Percentiles rank a stretch among this genome's conserved stretches.
Conservation (phyloP, 2,113 vertebrate genomes). For the Panurus biarmicus region DNA sequence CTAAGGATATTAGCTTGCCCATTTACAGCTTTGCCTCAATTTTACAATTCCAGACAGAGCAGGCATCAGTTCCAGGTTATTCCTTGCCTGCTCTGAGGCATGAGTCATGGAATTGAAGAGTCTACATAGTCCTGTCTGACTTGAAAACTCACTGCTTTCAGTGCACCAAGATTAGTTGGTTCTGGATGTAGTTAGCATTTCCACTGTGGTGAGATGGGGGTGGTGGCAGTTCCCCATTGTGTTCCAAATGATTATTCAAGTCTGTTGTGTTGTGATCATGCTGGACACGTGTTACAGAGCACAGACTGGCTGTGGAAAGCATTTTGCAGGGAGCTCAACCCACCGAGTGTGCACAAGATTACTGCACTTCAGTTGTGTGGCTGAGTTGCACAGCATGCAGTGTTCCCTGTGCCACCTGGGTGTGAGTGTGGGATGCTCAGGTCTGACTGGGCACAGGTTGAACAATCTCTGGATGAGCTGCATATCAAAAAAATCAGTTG, state of each 20-base stretch:
- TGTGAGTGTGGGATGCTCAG: not conserved
- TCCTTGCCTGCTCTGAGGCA: not conserved
- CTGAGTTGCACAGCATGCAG: not conserved
- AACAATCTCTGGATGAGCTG: not conserved
- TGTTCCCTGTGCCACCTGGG: not conserved
- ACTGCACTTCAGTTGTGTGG: not conserved
- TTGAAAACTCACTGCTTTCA: not conserved
- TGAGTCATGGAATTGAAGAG: not conserved
- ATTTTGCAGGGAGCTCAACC: not conserved
- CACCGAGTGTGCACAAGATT: not conserved
- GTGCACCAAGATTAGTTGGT: not conserved
- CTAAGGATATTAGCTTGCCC: not conserved
- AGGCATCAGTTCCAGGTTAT: not conserved
- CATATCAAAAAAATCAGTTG: not conserved
- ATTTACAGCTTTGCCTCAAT: not conserved
- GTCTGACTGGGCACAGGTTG: not conserved
- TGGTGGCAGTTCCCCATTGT: not conserved
- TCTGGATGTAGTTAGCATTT: not conserved
- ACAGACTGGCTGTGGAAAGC: not conserved
- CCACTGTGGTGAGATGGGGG: not conserved
- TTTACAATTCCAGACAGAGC: not conserved
- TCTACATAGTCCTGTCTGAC: not conserved
- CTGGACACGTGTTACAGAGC: not conserved
- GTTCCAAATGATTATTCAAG: not conserved
- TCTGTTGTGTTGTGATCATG: not conserved